phyloP scores from a whole-genome alignment of 2,888 invertebrate genomes.

The Agrilus biguttatus region DNA sequence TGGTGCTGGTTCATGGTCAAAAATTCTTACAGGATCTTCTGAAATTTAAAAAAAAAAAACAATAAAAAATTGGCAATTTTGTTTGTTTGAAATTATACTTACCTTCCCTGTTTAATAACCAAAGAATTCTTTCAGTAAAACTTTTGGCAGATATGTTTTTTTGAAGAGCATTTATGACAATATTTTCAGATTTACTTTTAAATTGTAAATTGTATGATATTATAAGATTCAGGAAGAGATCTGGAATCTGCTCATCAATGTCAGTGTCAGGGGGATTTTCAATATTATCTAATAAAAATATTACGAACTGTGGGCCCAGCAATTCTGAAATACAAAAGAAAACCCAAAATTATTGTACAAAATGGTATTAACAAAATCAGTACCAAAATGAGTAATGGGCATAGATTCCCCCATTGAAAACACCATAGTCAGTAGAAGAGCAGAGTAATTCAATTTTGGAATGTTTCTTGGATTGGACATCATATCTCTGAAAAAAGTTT shows the following conservation, averaged over 20 bases:
- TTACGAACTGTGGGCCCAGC: slow-evolving; percentile 68
- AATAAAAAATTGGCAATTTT: slow-evolving; percentile 3
- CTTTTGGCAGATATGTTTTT: slow-evolving; percentile 61
- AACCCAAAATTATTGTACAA: slow-evolving; percentile 2
- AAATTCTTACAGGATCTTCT: slow-evolving; percentile 80
- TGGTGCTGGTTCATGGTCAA: slow-evolving; percentile 67
- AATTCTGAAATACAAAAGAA: slow-evolving; percentile 46
- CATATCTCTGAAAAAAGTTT: slow-evolving; percentile 46
- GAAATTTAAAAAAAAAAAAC: slow-evolving; percentile 16
- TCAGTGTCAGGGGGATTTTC: slow-evolving; percentile 69
- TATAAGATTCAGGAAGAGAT: slow-evolving; percentile 68
- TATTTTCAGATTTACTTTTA: slow-evolving; percentile 44
- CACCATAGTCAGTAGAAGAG: slow-evolving; percentile 72
- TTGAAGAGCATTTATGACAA: slow-evolving; percentile 55
- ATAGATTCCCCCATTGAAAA: slow-evolving; percentile 82
- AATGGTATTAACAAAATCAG: slow-evolving; percentile 12
- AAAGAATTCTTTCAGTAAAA: slow-evolving; percentile 79
- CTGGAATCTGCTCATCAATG: slow-evolving; percentile 71
- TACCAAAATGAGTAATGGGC: slow-evolving; percentile 81
- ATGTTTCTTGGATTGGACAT: slow-evolving; percentile 63
- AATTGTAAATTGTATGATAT: slow-evolving; percentile 87
- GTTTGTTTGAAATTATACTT: slow-evolving; percentile 12
- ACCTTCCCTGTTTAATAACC: slow-evolving; percentile 86
- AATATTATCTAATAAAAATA: slow-evolving; percentile 66
- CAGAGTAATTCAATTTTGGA: slow-evolving; percentile 68